Conservation (phyloP, 2,113 vertebrate genomes). For the Alethe castanea region DNA sequence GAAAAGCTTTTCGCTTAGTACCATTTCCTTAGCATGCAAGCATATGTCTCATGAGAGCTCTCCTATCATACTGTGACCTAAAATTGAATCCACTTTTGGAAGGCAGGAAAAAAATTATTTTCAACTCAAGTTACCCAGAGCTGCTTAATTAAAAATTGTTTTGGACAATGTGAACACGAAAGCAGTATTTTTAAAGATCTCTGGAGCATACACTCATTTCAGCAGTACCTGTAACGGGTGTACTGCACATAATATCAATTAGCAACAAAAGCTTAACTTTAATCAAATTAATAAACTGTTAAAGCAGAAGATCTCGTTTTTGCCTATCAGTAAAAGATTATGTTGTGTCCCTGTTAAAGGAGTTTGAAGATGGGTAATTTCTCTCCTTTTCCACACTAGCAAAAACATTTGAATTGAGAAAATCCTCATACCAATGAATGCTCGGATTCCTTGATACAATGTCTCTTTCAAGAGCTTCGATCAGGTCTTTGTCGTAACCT, state of each 20-base stretch:
- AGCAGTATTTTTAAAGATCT: neutral
- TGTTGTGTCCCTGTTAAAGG: neutral
- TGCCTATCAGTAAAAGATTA: neutral
- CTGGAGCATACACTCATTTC: neutral
- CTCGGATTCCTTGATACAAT: slow-evolving; percentile 97
- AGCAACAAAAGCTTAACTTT: neutral
- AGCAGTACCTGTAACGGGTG: neutral
- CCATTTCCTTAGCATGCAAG: neutral
- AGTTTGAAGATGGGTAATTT: neutral
- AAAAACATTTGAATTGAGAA: neutral
- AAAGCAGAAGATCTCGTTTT: neutral
- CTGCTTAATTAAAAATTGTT: slow-evolving; percentile 53
- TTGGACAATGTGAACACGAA: slow-evolving; percentile 13
- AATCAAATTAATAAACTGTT: slow-evolving; percentile 7
- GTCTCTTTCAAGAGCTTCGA: slow-evolving; percentile 92
- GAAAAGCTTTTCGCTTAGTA: neutral
- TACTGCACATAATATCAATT: neutral
- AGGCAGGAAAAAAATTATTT: neutral
- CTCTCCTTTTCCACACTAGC: neutral
- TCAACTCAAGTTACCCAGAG: neutral
- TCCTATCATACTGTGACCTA: neutral
- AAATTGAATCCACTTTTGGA: slow-evolving; percentile 25
- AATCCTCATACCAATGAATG: slow-evolving; percentile 85
- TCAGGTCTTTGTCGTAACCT: slow-evolving; percentile 89
- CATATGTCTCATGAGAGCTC: neutral